Conservation (phyloP, 2,888 invertebrate species). For the Eumacrocentrus americanus region DNA sequence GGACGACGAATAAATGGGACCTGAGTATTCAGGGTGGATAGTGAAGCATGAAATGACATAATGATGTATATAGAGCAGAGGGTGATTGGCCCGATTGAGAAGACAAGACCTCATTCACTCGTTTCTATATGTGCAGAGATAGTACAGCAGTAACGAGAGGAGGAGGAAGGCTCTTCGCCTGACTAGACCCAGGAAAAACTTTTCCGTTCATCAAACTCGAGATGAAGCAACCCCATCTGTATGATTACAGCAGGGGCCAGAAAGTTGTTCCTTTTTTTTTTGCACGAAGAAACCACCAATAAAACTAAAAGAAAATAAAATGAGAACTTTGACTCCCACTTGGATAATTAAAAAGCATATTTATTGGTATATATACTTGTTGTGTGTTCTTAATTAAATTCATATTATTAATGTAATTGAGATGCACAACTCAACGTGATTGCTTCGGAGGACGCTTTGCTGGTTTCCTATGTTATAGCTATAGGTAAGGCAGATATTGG, state of each 20-base stretch:
- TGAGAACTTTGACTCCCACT: neutral
- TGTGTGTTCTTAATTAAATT: too few species aligned
- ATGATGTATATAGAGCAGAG: conserved; percentile 32
- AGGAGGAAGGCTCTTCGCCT: neutral
- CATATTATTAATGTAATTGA: too few species aligned
- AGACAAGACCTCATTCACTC: conserved; percentile 25
- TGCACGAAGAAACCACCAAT: too few species aligned
- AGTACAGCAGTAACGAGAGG: conserved; percentile 1
- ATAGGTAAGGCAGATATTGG: neutral
- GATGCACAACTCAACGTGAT: too few species aligned
- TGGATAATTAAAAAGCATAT: neutral
- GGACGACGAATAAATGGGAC: conserved; percentile 47
- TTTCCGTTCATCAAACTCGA: neutral
- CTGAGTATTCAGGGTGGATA: conserved; percentile 46
- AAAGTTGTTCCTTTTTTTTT: neutral
- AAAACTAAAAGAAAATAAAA: neutral
- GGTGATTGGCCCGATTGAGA: conserved; percentile 28
- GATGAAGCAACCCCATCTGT: neutral
- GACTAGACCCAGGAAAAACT: neutral
- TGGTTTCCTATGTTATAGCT: neutral
- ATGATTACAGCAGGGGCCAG: neutral
- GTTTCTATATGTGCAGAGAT: conserved; percentile 13
- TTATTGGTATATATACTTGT: too few species aligned
- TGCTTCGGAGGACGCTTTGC: neutral
- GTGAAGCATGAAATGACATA: conserved; percentile 50